Evolutionary conservation across 2,113 vertebrate species (phyloP), one percentile per base, ranked within the genome.

Genomic region (Agapornis roseicollis): DNA sequence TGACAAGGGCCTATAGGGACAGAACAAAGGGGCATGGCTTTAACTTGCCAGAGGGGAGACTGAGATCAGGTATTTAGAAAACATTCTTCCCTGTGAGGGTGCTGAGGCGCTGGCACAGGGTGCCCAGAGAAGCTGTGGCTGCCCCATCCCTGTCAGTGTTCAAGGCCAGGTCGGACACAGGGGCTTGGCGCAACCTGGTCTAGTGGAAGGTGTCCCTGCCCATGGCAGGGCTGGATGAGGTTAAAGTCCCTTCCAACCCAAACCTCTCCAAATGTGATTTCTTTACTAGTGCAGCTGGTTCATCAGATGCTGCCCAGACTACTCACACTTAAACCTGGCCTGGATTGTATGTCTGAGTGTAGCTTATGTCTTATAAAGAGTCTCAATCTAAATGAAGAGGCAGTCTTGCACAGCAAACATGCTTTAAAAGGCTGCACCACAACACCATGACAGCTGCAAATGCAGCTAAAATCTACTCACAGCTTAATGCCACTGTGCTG

Each of bases 101-200:
- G 55, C 55, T 58, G 55, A 23, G 55, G 55, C 2, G 9, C 33
- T 58, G 55, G 20, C 55, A n/a, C 55, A 58, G 33, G 55, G 13
- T 23, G 2, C 9, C 33, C 56, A 58, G 20, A 35, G 56, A 58
- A 58, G 56, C 56, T 58, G n/a, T n/a, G n/a, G n/a, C n/a, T n/a
- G n/a, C n/a, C n/a, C n/a, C n/a, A n/a, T n/a, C n/a, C n/a, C n/a
- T n/a, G 33, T 20, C 20, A 10, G 0, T 58, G 56, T 10, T 35
- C 56, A 35, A 58, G 33, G 3, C 33, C 9, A 35, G 56, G 33
- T 1, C 24, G 22, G 1, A 58, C 0, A n/a, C n/a, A n/a, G 1
- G 56, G 56, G 56, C 56, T 58, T 24, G 33, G 56, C 35, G 56
- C 6, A 5, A 58, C 2, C 33, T 58, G 33, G 13, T 58, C 13